Base-by-base conservation (phyloP, 1,140 invertebrate species). In the Atta colombica region DNA sequence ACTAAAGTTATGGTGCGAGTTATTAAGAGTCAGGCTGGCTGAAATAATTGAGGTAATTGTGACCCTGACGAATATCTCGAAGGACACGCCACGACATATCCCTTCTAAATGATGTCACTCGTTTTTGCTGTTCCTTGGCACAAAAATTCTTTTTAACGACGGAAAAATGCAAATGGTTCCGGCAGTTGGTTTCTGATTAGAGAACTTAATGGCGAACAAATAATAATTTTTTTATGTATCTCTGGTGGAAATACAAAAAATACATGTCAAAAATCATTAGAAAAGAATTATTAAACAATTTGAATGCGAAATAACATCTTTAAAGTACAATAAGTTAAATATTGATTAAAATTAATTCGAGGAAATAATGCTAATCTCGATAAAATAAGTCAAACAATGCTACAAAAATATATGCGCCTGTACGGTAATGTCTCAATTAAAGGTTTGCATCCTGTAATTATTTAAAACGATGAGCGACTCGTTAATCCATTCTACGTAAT, bases 31-130 rank as follows among this genome's bases (percentile, higher is more conserved):
- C 86, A 69, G 80, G 85, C 89, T 92, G 88, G 89, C 88, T 93
- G 93, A 94, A 94, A 94, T 94, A 94, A 94, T 93, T 91, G 87
- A 68, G 61, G 14, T 78, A 86, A 63, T 91, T 89, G 86, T 89
- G 89, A 92, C 92, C 93, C 87, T 93, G 93, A 91, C 84, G 84
- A 85, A 85, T 69, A 69, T 90, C 87, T 91, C 87, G 90, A 92
- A 93, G 93, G 93, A 92, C 92, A 85, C 68, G 55, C 85, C 86
- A 87, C 63, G 87, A 81, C 55, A 61, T 31, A 45, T 88, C 87
- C 87, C 81, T 86, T 90, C 85, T 86, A 87, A 88, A 31, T 85
- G 66, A 87, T 86, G 90, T 90, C 88, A 90, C 71, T 55, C 39
- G 39, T 84, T 72, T 85, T 45, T 82, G 35, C 82, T 60, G 18